Conservation (phyloP, 2,888 invertebrate species). For the Glomeris marginata region DNA sequence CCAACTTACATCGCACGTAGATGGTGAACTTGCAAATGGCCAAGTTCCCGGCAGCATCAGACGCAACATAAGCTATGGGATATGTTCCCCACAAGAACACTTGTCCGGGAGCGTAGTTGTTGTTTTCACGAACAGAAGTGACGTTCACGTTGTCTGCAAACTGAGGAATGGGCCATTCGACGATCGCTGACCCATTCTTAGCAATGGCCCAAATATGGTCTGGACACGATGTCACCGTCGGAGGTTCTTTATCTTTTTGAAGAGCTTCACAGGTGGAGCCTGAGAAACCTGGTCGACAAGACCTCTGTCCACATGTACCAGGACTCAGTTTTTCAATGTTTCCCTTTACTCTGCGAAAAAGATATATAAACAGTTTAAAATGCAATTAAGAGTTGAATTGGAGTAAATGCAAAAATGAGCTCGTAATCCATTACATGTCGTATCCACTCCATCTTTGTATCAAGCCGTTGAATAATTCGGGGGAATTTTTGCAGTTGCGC, state of each 20-base stretch:
- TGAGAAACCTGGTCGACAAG: constrained; percentile 73
- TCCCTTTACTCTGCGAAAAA: constrained; percentile 42
- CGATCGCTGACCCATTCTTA: constrained; percentile 75
- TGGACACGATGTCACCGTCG: constrained; percentile 76
- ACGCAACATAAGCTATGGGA: constrained; percentile 73
- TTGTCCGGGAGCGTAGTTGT: constrained; percentile 72
- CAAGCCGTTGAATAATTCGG: constrained; percentile 70
- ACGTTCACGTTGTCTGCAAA: constrained; percentile 81
- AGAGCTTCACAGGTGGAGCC: constrained; percentile 72
- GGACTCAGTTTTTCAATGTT: constrained; percentile 84
- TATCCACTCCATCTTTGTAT: constrained; percentile 88
- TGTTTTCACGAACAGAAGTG: constrained; percentile 60
- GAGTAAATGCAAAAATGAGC: no score
- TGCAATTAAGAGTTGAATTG: no score
- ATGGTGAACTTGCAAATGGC: constrained; percentile 85
- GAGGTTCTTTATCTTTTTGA: constrained; percentile 67
- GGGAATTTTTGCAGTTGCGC: constrained; percentile 78
- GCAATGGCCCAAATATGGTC: constrained; percentile 89
- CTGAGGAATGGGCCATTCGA: constrained; percentile 80
- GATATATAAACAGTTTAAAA: no score
- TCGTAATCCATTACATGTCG: constrained; percentile 45
- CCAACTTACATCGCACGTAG: constrained; percentile 61
- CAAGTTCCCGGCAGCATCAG: constrained; percentile 79
- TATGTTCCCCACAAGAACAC: constrained; percentile 19
- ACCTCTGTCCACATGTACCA: constrained; percentile 76